A percentile compares a stretch with the other conserved stretches of the same genome.
These are phyloP conservation scores for Xiphophorus maculatus DNA, from an alignment of 2,113 vertebrate species.

Conservation along the genomic window DNA sequence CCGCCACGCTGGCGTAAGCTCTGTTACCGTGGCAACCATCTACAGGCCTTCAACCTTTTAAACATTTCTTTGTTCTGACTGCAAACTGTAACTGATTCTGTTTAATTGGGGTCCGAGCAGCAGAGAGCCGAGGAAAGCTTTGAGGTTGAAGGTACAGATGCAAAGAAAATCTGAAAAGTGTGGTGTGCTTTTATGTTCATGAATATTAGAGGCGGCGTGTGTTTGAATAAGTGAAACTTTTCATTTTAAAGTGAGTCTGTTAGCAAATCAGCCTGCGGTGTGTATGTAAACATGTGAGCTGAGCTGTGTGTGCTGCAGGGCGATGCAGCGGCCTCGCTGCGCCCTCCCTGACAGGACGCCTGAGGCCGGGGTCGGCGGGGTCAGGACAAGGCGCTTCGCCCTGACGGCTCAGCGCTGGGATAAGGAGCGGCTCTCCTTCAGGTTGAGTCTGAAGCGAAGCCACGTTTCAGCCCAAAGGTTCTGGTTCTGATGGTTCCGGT, in stretches of 20 bases:
- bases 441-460: slow-evolving; percentile 69
- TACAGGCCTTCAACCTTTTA: too few species aligned
- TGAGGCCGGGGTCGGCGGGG: slow-evolving; percentile 72
- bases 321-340: slow-evolving; percentile 93
- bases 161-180: too few species aligned
- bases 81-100: neutral
- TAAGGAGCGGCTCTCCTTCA: slow-evolving; percentile 88
- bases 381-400: slow-evolving; percentile 86
- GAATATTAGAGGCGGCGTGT: too few species aligned
- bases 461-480: neutral
- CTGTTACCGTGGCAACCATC: neutral
- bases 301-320: slow-evolving; percentile 71
- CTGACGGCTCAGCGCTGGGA: slow-evolving; percentile 90
- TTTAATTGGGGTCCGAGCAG: too few species aligned
- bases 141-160: too few species aligned
- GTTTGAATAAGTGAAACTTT: neutral
- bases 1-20: slow-evolving; percentile 86
- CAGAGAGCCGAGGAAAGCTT: too few species aligned
- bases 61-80: neutral
- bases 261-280: too few species aligned
- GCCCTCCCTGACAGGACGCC: slow-evolving; percentile 89
- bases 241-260: neutral
- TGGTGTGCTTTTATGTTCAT: too few species aligned
- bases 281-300: neutral
- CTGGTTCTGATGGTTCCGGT: accelerated